A percentile compares a stretch with the other conserved stretches of the same genome.
These are phyloP conservation scores for Sebastes matsubarae DNA, from an alignment of 2,797 vertebrate genomes.

Conservation along the genomic window DNA sequence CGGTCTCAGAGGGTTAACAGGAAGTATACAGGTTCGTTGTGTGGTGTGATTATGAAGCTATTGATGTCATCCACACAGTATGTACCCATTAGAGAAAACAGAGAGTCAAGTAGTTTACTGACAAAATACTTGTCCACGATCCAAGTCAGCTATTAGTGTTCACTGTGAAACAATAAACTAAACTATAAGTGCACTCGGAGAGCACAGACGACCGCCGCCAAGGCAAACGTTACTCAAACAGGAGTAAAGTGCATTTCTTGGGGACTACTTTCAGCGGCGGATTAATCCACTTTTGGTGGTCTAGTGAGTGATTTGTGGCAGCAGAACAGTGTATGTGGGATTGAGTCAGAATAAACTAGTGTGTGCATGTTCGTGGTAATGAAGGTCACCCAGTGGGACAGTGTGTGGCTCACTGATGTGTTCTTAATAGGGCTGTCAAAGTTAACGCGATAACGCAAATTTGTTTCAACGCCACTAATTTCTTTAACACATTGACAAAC, in stretches of 20 bases:
- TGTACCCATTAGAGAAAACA: neutral
- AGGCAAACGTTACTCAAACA: neutral
- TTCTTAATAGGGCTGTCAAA: too few species aligned
- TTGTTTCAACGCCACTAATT: too few species aligned
- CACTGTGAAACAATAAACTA: neutral
- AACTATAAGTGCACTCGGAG: too few species aligned
- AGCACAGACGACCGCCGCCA: too few species aligned
- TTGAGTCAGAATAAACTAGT: fast-evolving
- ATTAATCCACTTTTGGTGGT: neutral
- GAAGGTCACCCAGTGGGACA: neutral
- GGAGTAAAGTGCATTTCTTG: neutral
- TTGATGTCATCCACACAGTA: neutral
- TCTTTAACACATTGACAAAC: too few species aligned
- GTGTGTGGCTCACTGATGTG: neutral
- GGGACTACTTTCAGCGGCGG: neutral
- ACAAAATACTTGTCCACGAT: neutral
- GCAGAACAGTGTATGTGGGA: neutral
- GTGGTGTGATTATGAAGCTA: neutral
- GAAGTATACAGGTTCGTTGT: too few species aligned
- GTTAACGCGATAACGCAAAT: too few species aligned
- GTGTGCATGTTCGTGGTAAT: neutral
- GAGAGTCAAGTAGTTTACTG: neutral
- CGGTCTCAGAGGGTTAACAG: too few species aligned
- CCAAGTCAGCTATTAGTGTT: neutral
- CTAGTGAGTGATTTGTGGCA: too few species aligned